Percentiles rank a stretch among this genome's conserved stretches.
These are phyloP conservation scores for Pachypanchax playfairii DNA, from an alignment of 2,113 vertebrate species.

Conservation along the genomic window DNA sequence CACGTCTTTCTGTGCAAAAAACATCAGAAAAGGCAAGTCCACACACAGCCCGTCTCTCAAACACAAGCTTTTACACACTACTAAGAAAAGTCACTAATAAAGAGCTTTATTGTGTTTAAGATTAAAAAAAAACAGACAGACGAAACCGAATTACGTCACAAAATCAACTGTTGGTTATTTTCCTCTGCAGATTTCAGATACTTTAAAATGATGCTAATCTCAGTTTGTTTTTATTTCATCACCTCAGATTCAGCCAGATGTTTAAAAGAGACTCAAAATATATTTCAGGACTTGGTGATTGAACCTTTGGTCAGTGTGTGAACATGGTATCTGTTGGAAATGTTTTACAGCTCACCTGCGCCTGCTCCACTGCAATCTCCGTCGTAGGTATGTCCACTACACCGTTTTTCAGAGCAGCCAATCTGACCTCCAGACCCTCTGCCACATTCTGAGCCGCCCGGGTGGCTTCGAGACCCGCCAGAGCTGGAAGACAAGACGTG, in stretches of 20 bases:
- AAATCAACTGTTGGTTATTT: background rate
- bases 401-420: constrained; percentile 60
- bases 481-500: constrained; percentile 64
- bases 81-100: constrained; percentile 54
- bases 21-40: constrained; percentile 8
- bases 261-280: background rate
- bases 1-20: constrained; percentile 1
- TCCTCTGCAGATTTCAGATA: constrained; percentile 2
- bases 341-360: constrained; percentile 62
- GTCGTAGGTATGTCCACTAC: constrained; percentile 76
- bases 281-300: background rate
- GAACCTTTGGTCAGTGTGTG: background rate
- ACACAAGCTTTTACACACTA: constrained; percentile 32
- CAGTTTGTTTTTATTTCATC: background rate
- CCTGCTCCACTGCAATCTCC: constrained; percentile 80
- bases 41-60: constrained; percentile 23
- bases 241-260: background rate
- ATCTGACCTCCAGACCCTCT: constrained; percentile 77
- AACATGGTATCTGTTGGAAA: background rate
- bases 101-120: constrained; percentile 46
- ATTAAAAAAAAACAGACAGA: constrained; percentile 17
- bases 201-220: background rate
- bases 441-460: constrained; percentile 62
- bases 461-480: constrained; percentile 55
- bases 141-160: constrained; percentile 13